phyloP scores from a whole-genome alignment of 92 coral and sea anemone genomes.

The Epizoanthus scotinus region DNA sequence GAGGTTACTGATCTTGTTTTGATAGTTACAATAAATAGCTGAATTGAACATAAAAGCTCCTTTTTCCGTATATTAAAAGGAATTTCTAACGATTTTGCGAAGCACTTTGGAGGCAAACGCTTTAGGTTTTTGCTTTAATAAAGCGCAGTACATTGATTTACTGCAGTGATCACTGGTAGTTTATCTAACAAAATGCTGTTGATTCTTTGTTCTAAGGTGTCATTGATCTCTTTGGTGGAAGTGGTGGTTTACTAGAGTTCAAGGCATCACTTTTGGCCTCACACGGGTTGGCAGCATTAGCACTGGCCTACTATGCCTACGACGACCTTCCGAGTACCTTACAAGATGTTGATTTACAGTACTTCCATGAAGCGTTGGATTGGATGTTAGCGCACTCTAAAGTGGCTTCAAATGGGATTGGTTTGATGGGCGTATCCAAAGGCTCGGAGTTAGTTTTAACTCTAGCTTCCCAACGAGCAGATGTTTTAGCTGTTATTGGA shows the following conservation, averaged over 20 bases:
- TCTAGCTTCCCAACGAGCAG: constrained; percentile 57
- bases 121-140: too few relatives aligned
- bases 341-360: constrained; percentile 55
- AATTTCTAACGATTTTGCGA: too few relatives aligned
- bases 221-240: constrained; percentile 65
- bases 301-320: constrained; percentile 66
- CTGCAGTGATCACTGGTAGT: too few relatives aligned
- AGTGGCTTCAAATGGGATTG: constrained; percentile 61
- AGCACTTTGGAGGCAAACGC: too few relatives aligned
- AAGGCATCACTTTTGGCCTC: constrained; percentile 78
- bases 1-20: too few relatives aligned
- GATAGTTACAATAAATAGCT: too few relatives aligned
- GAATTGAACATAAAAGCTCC: too few relatives aligned
- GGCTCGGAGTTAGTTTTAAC: constrained; percentile 68
- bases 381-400: constrained; percentile 57
- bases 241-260: constrained; percentile 75
- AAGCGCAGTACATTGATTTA: too few relatives aligned
- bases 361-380: constrained; percentile 71
- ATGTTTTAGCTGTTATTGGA: constrained; percentile 63
- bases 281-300: constrained; percentile 64
- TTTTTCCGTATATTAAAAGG: too few relatives aligned
- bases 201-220: constrained; percentile 42
- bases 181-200: too few relatives aligned
- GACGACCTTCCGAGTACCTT: constrained; percentile 61
- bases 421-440: constrained; percentile 74